Evolutionary conservation across 2,888 invertebrate species (phyloP), one percentile per base, ranked within the genome.

Genomic region (Lamellibrachia satsuma): DNA sequence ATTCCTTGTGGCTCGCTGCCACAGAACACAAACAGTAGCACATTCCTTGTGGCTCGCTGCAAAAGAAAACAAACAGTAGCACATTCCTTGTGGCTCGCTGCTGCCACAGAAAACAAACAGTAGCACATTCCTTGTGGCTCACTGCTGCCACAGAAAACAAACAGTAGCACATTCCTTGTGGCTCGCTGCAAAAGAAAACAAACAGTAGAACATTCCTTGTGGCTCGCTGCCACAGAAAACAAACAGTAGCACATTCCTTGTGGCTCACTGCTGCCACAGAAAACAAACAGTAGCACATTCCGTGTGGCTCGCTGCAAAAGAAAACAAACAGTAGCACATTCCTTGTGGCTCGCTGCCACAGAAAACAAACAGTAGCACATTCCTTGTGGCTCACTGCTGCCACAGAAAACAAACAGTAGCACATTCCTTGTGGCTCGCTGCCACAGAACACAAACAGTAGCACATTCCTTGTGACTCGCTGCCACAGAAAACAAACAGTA

Each of bases 111-210:
- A 11, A 4, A 75, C 75, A 39, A 39, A 39, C 39, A 39, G 97
- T 99, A 99, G 95, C 99, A 99, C 97, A 99, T 99, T 93, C 98
- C 98, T 97, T 99, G 99, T 0, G 99, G 99, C 96, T 99, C 99
- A n/a, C n/a, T n/a, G 97, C 98, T 98, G 96, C 93, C 75, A 75
- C 15, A 22, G 15, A 75, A 11, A 15, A 75, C 75, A 39, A 39
- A 39, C 39, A 39, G 97, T 99, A 99, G 95, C 99, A 99, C 97
- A 99, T 99, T 93, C 98, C 98, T 97, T 99, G 99, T 0, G 99
- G 99, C 96, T 99, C 99, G 97, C 98, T 98, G 96, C 93, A 22
- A 75, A 15, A 22, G 3, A 75, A 11, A 15, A 75, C 75, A 39
- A 39, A 39, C 39, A 39, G 97, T 99, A 99, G 95, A 99, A 99